Conservation (phyloP, 2,888 invertebrate species). For the Conistra vaccinii region DNA sequence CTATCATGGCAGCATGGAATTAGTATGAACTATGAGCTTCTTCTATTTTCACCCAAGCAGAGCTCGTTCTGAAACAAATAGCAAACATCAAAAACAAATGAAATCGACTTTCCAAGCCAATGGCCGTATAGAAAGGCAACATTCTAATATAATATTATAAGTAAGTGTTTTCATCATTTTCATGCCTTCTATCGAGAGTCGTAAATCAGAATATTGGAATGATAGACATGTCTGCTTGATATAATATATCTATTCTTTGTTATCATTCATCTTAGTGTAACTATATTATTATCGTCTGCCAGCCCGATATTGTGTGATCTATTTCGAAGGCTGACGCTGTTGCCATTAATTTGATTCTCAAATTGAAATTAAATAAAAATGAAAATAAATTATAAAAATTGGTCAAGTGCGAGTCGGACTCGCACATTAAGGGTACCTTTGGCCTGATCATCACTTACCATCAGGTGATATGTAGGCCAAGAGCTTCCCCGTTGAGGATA, state of each 20-base stretch:
- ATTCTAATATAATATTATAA: conserved; percentile 12
- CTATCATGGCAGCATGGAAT: no score
- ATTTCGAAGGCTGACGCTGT: not conserved
- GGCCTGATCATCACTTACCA: no score
- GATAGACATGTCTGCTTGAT: conserved; percentile 17
- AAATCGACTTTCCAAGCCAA: conserved; percentile 36
- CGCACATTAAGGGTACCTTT: no score
- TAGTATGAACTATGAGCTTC: no score
- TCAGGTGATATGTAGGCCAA: no score
- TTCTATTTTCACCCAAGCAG: no score
- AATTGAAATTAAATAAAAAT: no score
- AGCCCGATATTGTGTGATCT: not conserved
- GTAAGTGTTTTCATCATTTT: conserved; percentile 52
- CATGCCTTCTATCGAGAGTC: conserved; percentile 27
- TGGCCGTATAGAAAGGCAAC: conserved; percentile 6
- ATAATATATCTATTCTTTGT: conserved; percentile 3
- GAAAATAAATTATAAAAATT: no score
- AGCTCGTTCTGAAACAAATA: conserved; percentile 31
- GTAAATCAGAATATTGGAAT: conserved; percentile 40
- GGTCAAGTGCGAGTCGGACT: no score
- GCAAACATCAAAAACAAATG: conserved; percentile 33
- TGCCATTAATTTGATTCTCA: not conserved
- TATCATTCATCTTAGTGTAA: conserved; percentile 3
- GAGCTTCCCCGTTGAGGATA: no score
- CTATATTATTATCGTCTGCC: conserved; percentile 17